These are phyloP conservation scores for Pterostichus niger DNA, from an alignment of 2,888 invertebrate genomes.

Conservation along the genomic window DNA sequence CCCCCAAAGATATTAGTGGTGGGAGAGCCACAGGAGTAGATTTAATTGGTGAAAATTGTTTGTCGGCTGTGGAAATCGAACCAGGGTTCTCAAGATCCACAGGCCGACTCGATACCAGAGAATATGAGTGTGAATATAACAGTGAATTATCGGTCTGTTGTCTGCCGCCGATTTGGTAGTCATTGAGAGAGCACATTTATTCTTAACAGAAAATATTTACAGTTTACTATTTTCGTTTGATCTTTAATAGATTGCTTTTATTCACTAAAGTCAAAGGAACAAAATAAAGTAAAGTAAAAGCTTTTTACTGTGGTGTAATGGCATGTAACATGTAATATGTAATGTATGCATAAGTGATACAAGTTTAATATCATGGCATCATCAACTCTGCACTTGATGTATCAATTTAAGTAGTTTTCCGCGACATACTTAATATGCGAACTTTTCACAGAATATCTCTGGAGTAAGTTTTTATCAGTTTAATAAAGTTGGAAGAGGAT, in stretches of 20 bases:
- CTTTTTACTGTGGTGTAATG: conserved; percentile 31
- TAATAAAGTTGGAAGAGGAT: conserved; percentile 37
- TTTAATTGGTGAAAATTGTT: too few species aligned
- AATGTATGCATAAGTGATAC: conserved; percentile 51
- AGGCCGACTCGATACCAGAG: too few species aligned
- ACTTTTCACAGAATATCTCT: conserved; percentile 38
- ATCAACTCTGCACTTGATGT: conserved; percentile 39
- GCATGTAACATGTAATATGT: conserved; percentile 30
- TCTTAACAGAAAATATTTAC: too few species aligned
- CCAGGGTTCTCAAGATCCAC: too few species aligned
- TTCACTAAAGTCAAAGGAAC: conserved; percentile 23
- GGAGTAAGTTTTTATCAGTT: conserved; percentile 36
- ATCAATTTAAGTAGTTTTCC: conserved; percentile 50
- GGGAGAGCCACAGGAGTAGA: too few species aligned
- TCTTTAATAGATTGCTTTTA: conserved; percentile 25
- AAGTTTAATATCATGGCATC: conserved; percentile 46
- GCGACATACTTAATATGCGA: conserved; percentile 46
- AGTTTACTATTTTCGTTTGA: not conserved
- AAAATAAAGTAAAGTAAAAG: conserved; percentile 31
- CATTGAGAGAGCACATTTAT: too few species aligned
- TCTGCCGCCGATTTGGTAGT: too few species aligned
- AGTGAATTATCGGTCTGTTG: too few species aligned
- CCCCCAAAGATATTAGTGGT: too few species aligned
- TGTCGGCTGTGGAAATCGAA: too few species aligned
- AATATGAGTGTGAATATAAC: too few species aligned